A percentile compares a stretch with the other conserved stretches of the same genome.
Evolutionary conservation across 2,888 invertebrate species (phyloP).

Genomic region (Ormia ochracea): DNA sequence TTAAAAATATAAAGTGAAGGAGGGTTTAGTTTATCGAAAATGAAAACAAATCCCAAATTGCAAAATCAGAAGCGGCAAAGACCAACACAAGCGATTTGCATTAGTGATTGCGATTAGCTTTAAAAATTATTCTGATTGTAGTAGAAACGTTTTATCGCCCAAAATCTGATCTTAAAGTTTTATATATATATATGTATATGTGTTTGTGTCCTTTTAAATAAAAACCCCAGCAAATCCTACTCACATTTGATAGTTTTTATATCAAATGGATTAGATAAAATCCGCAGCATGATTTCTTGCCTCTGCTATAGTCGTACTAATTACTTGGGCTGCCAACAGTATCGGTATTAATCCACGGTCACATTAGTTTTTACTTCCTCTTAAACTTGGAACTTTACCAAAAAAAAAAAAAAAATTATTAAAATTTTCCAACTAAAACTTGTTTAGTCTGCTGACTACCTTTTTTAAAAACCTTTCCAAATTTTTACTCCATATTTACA

Average conservation of each 20-base stretch:
- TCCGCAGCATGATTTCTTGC: slow-evolving; percentile 25
- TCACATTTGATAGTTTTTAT: slow-evolving; percentile 29
- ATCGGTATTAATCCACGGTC: background rate
- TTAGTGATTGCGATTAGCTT: too few species aligned
- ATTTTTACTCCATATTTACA: too few species aligned
- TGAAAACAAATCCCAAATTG: background rate
- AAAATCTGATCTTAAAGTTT: background rate
- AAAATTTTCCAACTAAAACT: too few species aligned
- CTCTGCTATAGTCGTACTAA: slow-evolving; percentile 7
- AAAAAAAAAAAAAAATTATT: too few species aligned
- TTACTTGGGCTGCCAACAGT: background rate
- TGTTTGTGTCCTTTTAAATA: slow-evolving; percentile 8
- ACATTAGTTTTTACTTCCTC: too few species aligned
- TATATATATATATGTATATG: background rate
- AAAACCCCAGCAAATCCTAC: background rate
- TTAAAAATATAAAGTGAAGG: background rate
- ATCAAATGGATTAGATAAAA: slow-evolving; percentile 42
- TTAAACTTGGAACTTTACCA: too few species aligned
- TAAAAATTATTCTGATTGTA: too few species aligned
- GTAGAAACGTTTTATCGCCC: background rate
- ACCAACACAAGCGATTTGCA: too few species aligned
- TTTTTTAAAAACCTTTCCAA: too few species aligned
- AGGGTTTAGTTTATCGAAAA: background rate
- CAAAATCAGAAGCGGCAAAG: background rate
- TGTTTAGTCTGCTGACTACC: too few species aligned